phyloP scores from a whole-genome alignment of 2,888 invertebrate genomes.

The Heliconius ismenius region DNA sequence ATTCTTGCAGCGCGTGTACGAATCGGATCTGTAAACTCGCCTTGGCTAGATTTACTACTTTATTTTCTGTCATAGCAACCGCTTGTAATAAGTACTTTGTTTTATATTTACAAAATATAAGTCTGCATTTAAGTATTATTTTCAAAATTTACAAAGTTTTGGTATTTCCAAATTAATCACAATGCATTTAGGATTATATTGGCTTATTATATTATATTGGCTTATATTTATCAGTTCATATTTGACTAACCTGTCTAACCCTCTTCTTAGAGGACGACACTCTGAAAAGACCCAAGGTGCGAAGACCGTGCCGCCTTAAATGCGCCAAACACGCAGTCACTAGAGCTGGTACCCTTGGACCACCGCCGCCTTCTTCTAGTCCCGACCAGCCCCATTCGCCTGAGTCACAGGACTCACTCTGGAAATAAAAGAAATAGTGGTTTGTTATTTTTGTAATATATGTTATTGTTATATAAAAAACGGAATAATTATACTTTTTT shows the following conservation, averaged over 20 bases:
- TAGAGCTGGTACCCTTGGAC: conserved; percentile 87
- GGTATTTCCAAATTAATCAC: conserved; percentile 3
- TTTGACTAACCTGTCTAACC: conserved; percentile 88
- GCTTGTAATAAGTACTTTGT: conserved; percentile 43
- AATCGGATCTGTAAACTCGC: conserved; percentile 45
- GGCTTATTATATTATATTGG: no score
- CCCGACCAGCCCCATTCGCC: conserved; percentile 82
- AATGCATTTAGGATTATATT: neutral
- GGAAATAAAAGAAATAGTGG: conserved; percentile 49
- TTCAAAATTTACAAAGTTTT: neutral
- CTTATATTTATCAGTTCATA: no score
- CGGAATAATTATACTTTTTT: no score
- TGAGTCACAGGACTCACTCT: conserved; percentile 91
- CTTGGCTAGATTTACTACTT: conserved; percentile 46
- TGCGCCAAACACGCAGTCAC: conserved; percentile 91
- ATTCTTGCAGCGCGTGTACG: conserved; percentile 48
- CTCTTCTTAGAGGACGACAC: conserved; percentile 96
- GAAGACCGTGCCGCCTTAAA: conserved; percentile 89
- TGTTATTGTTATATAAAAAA: no score
- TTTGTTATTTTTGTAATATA: neutral
- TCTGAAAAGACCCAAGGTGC: conserved; percentile 94
- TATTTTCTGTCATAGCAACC: conserved; percentile 55
- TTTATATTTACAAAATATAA: conserved; percentile 22
- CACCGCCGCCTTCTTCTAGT: conserved; percentile 80
- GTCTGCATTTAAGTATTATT: conserved; percentile 10